Conservation (phyloP, 2,113 vertebrate species). For the Eira barbara region DNA sequence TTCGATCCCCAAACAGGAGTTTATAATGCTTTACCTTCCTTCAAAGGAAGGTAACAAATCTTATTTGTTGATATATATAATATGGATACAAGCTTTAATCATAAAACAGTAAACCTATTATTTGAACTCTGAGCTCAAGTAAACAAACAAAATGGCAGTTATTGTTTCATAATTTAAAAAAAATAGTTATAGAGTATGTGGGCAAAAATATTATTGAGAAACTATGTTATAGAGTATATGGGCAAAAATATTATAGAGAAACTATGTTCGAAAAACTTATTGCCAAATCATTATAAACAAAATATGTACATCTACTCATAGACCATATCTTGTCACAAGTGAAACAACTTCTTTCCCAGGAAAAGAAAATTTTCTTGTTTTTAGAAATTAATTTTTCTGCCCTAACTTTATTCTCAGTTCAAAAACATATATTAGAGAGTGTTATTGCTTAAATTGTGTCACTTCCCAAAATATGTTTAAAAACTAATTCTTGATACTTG, state of each 20-base stretch:
- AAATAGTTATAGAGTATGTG: not conserved
- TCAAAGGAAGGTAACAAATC: no score
- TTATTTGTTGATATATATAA: not conserved
- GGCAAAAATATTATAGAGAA: constrained; percentile 12
- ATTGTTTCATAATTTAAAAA: not conserved
- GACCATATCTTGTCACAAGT: not conserved
- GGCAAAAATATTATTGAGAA: constrained; percentile 11
- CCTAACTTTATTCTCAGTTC: not conserved
- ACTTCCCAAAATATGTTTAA: not conserved
- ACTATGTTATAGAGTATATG: not conserved
- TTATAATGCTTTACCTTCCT: not conserved
- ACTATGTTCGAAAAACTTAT: not conserved
- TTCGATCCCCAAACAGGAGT: not conserved
- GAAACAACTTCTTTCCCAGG: not conserved
- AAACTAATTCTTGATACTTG: not conserved
- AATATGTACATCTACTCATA: not conserved
- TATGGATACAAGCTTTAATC: not conserved
- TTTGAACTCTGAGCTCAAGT: not conserved
- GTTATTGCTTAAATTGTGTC: not conserved
- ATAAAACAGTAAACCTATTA: not conserved
- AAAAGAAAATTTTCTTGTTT: not conserved
- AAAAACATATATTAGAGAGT: not conserved
- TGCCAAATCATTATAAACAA: not conserved
- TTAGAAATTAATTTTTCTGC: not conserved
- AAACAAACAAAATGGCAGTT: constrained; percentile 9